Conservation (phyloP, 2,888 invertebrate genomes). For the Phytoseiulus persimilis region DNA sequence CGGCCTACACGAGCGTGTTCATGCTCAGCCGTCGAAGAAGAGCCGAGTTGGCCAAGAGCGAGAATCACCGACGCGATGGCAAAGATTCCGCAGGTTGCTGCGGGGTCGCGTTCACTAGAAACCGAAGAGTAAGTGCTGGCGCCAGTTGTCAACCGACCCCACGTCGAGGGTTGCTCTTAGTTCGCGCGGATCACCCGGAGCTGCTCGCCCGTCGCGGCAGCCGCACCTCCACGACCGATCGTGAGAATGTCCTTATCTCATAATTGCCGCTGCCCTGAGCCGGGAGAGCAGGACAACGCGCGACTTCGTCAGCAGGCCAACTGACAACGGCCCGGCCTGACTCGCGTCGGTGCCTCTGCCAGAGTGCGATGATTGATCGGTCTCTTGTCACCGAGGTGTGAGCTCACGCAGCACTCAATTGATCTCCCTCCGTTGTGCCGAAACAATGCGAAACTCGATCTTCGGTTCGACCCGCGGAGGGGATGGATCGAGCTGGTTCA, state of each 20-base stretch:
- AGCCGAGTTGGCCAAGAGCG: conserved; percentile 35
- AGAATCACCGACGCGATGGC: not conserved
- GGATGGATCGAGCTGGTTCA: too few relatives aligned
- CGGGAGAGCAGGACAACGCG: not conserved
- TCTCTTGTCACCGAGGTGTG: not conserved
- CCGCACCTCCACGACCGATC: not conserved
- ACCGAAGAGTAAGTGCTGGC: not conserved
- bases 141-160: not conserved
- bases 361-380: not conserved
- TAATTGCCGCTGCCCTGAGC: not conserved
- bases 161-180: not conserved
- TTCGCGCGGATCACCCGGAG: too few relatives aligned
- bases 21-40: conserved; percentile 13
- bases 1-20: not conserved
- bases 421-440: not conserved
- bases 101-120: not conserved
- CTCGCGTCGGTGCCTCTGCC: not conserved
- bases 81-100: conserved; percentile 9
- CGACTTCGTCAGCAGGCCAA: too few relatives aligned
- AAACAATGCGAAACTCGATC: too few relatives aligned
- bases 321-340: not conserved
- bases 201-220: too few relatives aligned
- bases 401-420: not conserved
- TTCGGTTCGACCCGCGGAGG: too few relatives aligned
- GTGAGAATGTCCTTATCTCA: not conserved